phyloP scores from a whole-genome alignment of 1,140 invertebrate species.

The Heterodera carotae region DNA sequence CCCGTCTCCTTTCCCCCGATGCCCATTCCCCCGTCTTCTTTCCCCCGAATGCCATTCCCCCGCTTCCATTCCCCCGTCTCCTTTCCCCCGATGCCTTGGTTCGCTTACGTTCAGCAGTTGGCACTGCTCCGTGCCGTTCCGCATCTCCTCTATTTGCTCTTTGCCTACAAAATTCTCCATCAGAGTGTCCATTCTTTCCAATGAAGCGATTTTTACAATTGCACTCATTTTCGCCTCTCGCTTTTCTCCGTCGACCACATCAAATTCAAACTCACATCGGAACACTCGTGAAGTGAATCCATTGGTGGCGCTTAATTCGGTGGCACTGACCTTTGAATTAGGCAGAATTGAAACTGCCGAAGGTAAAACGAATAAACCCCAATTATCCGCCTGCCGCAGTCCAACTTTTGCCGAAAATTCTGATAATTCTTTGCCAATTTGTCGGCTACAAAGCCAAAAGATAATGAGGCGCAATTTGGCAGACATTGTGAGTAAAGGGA shows the following conservation, averaged over 20 bases:
- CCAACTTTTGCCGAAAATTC: conserved; percentile 2
- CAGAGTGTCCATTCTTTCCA: conserved; percentile 13
- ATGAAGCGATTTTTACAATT: conserved; percentile 16
- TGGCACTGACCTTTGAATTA: background rate
- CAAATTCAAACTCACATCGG: background rate
- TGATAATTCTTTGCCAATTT: background rate
- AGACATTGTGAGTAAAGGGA: conserved; percentile 6
- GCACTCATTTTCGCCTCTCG: background rate
- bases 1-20: no score
- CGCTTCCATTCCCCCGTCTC: no score
- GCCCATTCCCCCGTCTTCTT: no score
- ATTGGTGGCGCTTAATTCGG: conserved; percentile 15
- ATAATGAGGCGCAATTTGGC: background rate
- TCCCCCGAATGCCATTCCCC: no score
- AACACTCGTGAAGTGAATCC: conserved; percentile 25
- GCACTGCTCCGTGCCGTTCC: background rate
- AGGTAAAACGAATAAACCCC: background rate
- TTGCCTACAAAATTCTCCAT: conserved; percentile 15
- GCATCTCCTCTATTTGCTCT: conserved; percentile 5
- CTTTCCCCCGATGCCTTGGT: no score
- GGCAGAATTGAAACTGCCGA: background rate
- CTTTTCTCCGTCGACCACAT: background rate
- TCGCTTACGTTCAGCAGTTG: background rate
- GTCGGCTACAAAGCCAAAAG: conserved; percentile 14
- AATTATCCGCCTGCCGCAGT: background rate